phyloP scores from a whole-genome alignment of 1,140 invertebrate genomes.

The Helicoverpa armigera region DNA sequence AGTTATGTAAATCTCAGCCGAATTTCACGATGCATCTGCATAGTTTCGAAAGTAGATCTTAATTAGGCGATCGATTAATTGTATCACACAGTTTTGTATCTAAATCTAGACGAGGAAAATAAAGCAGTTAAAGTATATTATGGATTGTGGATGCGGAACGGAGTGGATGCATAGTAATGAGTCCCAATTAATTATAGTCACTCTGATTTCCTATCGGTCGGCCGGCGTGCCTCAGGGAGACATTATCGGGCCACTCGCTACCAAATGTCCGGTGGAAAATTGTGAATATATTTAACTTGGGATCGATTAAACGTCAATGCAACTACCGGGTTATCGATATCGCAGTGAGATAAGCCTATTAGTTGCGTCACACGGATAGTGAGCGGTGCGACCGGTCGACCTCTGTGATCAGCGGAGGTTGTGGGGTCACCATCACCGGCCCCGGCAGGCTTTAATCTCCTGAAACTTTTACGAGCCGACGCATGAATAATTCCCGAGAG shows the following conservation, averaged over 20 bases:
- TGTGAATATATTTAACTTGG: conserved; percentile 39
- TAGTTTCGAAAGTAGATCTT: conserved; percentile 76
- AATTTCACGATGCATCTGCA: conserved; percentile 76
- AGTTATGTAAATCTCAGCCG: conserved; percentile 85
- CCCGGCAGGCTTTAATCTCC: conserved; percentile 73
- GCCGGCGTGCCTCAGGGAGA: conserved; percentile 52
- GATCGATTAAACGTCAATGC: conserved; percentile 59
- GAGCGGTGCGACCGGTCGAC: conserved; percentile 41
- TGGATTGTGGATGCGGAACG: conserved; percentile 56
- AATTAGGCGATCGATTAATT: conserved; percentile 60
- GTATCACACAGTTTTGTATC: conserved; percentile 40
- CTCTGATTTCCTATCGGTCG: conserved; percentile 54
- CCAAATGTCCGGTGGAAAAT: conserved; percentile 23
- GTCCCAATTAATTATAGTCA: conserved; percentile 52
- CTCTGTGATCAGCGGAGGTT: conserved; percentile 51
- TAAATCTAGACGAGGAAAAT: conserved; percentile 46
- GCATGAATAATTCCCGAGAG: conserved; percentile 86
- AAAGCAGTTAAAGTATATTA: conserved; percentile 48
- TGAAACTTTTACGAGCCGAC: conserved; percentile 76
- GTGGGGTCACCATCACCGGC: conserved; percentile 57
- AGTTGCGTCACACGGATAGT: conserved; percentile 47
- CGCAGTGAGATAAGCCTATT: conserved; percentile 55
- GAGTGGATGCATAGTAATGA: conserved; percentile 54
- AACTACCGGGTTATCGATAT: conserved; percentile 58
- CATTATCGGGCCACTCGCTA: conserved; percentile 49